Base-by-base conservation (phyloP, 2,113 vertebrate species). In the Clarias macrocephalus region DNA sequence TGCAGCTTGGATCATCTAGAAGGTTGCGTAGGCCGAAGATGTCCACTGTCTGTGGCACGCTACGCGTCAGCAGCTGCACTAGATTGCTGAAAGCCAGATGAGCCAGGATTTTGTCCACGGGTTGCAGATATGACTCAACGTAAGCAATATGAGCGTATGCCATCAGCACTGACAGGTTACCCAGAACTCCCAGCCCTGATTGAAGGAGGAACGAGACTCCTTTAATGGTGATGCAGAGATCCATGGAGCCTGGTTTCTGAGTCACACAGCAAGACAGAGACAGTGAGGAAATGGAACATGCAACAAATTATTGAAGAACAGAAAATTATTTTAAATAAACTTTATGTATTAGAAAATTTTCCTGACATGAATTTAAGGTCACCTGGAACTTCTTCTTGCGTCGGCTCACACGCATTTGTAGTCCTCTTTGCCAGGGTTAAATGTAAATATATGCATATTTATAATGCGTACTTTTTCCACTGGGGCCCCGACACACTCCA, bases 141-240 rank as follows among this genome's bases (percentile, higher is more conserved):
- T 25, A 92, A 4, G 93, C 60, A 0, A 96, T 92, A 56, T 92
- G 88, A 25, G 52, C 33, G 3, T 95, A 96, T 0, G 93, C 93
- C 85, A 94, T 68, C 85, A 95, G 93, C 80, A 96, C 94, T 84
- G 93, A 83, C 0, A 83, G 9, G 90, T 96, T 96, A 28, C 93
- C 95, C 77, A 96, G 85, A 85, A 95, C 90, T 80, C 95, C 95
- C 63, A 96, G 25, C 30, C 94, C 94, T 16, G 95, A 93, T 88
- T 96, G 96, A 89, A 96, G 85, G 82, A 96, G 94, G 93, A 96
- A 96, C 86, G 95, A 95, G 56, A 95, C 93, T 3, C 95, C 95
- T 92, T 95, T 95, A 91, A 96, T 95, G 89, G 95, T 91, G 80
- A 95, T 85, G 86, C 95, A 96, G 19, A 96, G 93, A 90, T 96